phyloP scores from a whole-genome alignment of 2,797 vertebrate genomes.

The Mus spretus region DNA sequence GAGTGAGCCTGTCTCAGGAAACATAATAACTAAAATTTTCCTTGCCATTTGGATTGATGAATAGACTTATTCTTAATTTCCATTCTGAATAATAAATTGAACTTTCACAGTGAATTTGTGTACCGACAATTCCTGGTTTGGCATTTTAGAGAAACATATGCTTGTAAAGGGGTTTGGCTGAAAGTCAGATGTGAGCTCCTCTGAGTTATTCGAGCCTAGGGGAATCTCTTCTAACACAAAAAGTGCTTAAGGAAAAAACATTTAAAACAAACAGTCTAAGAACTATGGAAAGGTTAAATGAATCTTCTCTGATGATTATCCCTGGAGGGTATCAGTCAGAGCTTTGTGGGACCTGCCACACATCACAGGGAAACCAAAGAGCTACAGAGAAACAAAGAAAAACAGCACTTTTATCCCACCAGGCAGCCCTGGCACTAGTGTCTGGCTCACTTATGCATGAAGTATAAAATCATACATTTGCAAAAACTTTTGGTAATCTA shows the following conservation, averaged over 20 bases:
- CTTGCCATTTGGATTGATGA: conserved; percentile 58
- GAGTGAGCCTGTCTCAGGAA: conserved; percentile 7
- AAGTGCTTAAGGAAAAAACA: conserved; percentile 55
- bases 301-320: not conserved
- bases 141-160: conserved; percentile 64
- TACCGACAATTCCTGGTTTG: conserved; percentile 55
- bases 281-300: conserved; percentile 28
- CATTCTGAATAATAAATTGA: conserved; percentile 72
- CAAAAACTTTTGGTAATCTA: not conserved
- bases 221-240: conserved; percentile 62
- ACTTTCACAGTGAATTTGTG: conserved; percentile 40
- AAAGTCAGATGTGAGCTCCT: conserved; percentile 62
- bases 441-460: conserved; percentile 1
- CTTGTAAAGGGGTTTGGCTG: conserved; percentile 57
- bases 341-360: not conserved
- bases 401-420: not conserved
- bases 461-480: conserved; percentile 23
- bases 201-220: conserved; percentile 46
- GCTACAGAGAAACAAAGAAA: not conserved
- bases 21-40: conserved; percentile 59
- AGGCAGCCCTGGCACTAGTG: conserved; percentile 1
- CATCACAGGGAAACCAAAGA: not conserved
- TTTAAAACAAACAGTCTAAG: conserved; percentile 66
- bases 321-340: not conserved
- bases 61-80: conserved; percentile 15